Base-by-base conservation (phyloP, 2,113 vertebrate genomes). In the Alectura lathami region DNA sequence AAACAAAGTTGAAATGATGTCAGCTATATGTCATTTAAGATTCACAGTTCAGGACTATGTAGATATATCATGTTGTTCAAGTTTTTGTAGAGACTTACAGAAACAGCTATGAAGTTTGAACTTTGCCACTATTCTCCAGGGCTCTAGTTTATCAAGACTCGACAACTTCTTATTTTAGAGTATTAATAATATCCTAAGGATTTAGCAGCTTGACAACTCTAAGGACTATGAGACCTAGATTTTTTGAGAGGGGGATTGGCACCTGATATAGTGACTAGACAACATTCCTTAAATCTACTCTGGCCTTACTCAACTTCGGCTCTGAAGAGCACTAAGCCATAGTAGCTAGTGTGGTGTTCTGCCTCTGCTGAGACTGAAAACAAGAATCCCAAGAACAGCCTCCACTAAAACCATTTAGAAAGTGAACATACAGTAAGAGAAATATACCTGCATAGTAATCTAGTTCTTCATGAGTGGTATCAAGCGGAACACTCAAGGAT, bases 191-290 rank as follows among this genome's bases (percentile, higher is more conserved):
- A 77, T 5, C 9, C 8, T 15, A 62, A 69, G n/a, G 4, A 51
- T 42, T 17, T 60, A 17, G 11, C 6, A 83, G 17, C 5, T 27
- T 74, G n/a, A 56, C 36, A 70, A 29, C 30, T 14, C 4, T 38
- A 54, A 7, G 6, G 32, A 64, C 27, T 40, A 21, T 10, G 76
- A 74, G 63, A 67, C 56, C 11, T 43, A 26, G 15, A 18, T 11
- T n/a, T 67, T 60, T 36, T 7, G 1, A 1, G 6, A 6, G 8
- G 2, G 1, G 7, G 23, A 40, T 27, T 18, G 15, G 14, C 13
- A 77, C 6, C 40, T 32, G 15, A 2, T 22, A 40, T 8, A 67
- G 8, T 47, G 57, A 72, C 6, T 12, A 63, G 15, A n/a, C 22
- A 68, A 68, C 36, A 30, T 43, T 62, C 15, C 22, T 84, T 76